Evolutionary conservation across 2,113 vertebrate species (phyloP).

Genomic region (Atrichornis clamosus): DNA sequence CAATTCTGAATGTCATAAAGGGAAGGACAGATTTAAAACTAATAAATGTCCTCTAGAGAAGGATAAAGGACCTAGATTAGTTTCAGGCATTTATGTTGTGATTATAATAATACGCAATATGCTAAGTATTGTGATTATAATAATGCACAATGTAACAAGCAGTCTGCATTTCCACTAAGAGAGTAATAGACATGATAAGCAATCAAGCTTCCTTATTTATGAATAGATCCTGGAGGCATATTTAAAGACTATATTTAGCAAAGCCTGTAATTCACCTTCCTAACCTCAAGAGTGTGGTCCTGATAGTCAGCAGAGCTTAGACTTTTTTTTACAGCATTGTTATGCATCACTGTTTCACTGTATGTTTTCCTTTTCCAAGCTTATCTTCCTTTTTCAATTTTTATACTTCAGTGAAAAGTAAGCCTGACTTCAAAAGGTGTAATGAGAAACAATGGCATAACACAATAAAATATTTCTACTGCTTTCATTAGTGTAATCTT

Average conservation of each 20-base stretch:
- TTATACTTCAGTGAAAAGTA: neutral
- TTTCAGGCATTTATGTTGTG: neutral
- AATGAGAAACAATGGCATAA: neutral
- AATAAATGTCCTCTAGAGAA: neutral
- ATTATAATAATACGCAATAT: neutral
- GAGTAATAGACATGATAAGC: neutral
- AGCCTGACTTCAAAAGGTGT: neutral
- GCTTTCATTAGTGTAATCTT: neutral
- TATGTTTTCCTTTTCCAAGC: neutral
- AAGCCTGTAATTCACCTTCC: neutral
- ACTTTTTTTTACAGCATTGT: neutral
- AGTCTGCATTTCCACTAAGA: neutral
- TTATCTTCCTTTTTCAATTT: neutral
- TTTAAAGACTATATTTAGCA: slow-evolving; percentile 26
- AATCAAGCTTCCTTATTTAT: slow-evolving; percentile 18
- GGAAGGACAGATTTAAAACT: neutral
- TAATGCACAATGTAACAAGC: neutral
- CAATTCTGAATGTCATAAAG: neutral
- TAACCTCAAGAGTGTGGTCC: neutral
- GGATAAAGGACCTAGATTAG: neutral
- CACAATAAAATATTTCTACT: neutral
- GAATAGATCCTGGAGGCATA: neutral
- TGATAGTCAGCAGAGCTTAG: neutral
- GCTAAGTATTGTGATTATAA: slow-evolving; percentile 7
- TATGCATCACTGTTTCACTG: neutral